Evolutionary conservation across 53 echinoderm and acorn worm species (phyloP).

Genomic region (Arbacia lixula): DNA sequence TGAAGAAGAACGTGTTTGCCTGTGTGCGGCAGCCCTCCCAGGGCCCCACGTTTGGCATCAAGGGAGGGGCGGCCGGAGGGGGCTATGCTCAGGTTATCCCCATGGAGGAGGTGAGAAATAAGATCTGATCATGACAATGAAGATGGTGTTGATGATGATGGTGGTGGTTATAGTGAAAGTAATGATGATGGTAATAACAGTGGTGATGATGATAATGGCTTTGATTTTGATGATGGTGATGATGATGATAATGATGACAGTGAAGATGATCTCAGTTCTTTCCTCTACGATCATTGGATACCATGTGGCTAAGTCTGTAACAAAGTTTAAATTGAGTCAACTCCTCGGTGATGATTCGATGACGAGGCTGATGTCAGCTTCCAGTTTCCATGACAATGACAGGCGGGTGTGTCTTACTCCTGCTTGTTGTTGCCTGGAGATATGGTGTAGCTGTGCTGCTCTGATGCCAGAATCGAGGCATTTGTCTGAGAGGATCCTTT

Average conservation of each 20-base stretch:
- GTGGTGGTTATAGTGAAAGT: too few relatives aligned
- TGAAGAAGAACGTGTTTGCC: conserved; percentile 98
- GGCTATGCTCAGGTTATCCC: conserved; percentile 98
- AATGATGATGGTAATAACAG: too few relatives aligned
- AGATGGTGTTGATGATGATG: too few relatives aligned
- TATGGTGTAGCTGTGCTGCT: background rate
- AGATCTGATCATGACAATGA: too few relatives aligned
- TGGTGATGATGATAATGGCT: too few relatives aligned
- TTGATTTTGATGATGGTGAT: too few relatives aligned
- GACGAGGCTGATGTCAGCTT: conserved; percentile 45
- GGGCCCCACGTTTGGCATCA: conserved; percentile 99
- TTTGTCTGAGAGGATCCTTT: conserved; percentile 44
- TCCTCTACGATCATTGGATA: too few relatives aligned
- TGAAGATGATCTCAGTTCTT: too few relatives aligned
- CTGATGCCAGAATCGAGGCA: conserved; percentile 53
- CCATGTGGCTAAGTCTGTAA: too few relatives aligned
- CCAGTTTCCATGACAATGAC: background rate
- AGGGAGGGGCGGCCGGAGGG: conserved; percentile 97
- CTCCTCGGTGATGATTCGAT: conserved; percentile 53
- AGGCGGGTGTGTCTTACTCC: conserved; percentile 4
- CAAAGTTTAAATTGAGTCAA: too few relatives aligned
- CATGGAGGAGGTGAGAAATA: conserved; percentile 93
- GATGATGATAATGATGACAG: too few relatives aligned
- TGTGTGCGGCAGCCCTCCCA: conserved; percentile 99
- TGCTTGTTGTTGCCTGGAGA: background rate